phyloP scores from a whole-genome alignment of 2,888 invertebrate genomes.

The Neocrepidodera transversa region DNA sequence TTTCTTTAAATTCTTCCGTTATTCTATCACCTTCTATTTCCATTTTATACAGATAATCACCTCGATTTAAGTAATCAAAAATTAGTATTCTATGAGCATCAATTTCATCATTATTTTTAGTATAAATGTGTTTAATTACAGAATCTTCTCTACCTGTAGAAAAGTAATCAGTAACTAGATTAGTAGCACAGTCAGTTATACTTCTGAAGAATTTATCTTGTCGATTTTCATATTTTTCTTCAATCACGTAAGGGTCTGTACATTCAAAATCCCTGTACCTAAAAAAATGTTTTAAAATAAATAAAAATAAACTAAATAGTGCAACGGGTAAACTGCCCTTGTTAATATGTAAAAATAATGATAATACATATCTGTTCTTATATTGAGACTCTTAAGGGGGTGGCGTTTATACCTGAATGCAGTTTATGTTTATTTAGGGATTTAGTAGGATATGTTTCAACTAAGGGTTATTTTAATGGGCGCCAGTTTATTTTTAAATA shows the following conservation, averaged over 20 bases:
- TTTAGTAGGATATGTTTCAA: too few relatives aligned
- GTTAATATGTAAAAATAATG: conserved; percentile 46
- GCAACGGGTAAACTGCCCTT: too few relatives aligned
- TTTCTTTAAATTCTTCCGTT: conserved; percentile 41
- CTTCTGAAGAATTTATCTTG: conserved; percentile 68
- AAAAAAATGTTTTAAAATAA: too few relatives aligned
- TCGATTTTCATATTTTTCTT: conserved; percentile 71
- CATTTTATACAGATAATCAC: conserved; percentile 64
- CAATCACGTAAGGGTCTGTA: conserved; percentile 58
- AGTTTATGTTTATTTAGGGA: too few relatives aligned
- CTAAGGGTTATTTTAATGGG: too few relatives aligned
- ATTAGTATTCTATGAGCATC: conserved; percentile 58
- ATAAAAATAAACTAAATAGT: not conserved
- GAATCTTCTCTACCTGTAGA: conserved; percentile 72
- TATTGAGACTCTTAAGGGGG: too few relatives aligned
- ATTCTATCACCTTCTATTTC: conserved; percentile 62
- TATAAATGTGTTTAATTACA: conserved; percentile 64
- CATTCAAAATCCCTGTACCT: conserved; percentile 64
- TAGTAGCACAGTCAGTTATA: conserved; percentile 63
- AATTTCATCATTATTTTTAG: conserved; percentile 43
- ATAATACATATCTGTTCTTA: too few relatives aligned
- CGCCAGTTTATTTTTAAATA: too few relatives aligned
- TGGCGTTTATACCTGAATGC: too few relatives aligned
- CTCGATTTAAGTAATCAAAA: conserved; percentile 62
- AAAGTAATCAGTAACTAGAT: conserved; percentile 69